phyloP scores from a whole-genome alignment of 2,797 vertebrate species.

The Nasua narica region DNA sequence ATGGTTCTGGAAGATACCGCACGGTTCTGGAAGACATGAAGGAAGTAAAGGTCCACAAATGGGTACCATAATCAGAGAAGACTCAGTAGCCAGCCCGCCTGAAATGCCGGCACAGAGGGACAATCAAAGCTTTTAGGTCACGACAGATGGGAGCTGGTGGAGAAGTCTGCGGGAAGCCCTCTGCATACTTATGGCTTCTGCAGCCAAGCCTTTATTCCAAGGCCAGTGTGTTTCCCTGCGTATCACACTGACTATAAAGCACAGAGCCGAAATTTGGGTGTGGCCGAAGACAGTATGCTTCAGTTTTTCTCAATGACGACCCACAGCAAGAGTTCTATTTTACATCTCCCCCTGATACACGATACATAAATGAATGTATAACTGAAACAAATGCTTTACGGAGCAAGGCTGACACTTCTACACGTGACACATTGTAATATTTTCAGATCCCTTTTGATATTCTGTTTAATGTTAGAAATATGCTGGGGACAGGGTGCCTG shows the following conservation, averaged over 20 bases:
- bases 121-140: background rate
- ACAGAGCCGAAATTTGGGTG: background rate
- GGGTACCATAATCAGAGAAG: background rate
- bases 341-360: background rate
- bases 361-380: background rate
- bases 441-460: background rate
- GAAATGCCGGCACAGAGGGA: background rate
- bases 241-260: background rate
- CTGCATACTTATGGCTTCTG: background rate
- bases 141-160: background rate
- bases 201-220: background rate
- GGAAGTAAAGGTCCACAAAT: background rate
- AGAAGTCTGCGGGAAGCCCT: background rate
- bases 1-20: background rate
- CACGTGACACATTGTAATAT: background rate
- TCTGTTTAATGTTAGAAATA: background rate
- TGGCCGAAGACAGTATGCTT: background rate
- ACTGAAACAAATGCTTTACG: background rate
- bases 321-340: background rate
- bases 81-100: background rate
- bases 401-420: background rate
- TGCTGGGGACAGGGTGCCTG: background rate
- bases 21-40: background rate
- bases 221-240: background rate
- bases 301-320: background rate